phyloP scores from a whole-genome alignment of 2,888 invertebrate genomes.

The Aromia moschata region DNA sequence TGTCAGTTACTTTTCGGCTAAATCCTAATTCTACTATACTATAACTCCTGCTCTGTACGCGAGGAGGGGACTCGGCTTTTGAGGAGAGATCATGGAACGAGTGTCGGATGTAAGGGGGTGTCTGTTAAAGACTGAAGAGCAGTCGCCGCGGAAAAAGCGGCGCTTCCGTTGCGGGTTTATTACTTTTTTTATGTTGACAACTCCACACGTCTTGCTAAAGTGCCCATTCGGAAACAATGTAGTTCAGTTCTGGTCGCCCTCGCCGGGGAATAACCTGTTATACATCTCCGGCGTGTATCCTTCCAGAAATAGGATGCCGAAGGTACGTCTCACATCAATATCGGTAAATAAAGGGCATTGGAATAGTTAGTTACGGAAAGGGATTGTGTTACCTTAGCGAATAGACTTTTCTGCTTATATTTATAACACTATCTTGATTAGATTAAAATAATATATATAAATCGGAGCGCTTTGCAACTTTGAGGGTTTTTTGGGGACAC shows the following conservation, averaged over 20 bases:
- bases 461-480: no score
- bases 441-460: no score
- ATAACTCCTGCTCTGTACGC: slow-evolving; percentile 7
- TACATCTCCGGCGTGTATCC: background rate
- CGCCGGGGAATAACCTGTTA: background rate
- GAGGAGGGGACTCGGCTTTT: slow-evolving; percentile 10
- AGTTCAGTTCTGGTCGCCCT: slow-evolving; percentile 5
- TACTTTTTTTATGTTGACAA: slow-evolving; percentile 27
- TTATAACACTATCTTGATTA: no score
- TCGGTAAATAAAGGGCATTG: no score
- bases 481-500: no score
- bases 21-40: no score
- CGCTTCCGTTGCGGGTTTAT: slow-evolving; percentile 23
- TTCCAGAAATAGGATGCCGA: background rate
- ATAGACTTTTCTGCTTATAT: no score
- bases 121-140: slow-evolving; percentile 23
- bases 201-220: slow-evolving; percentile 15
- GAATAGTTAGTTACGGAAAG: no score
- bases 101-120: slow-evolving; percentile 27
- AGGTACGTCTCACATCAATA: no score
- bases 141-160: slow-evolving; percentile 22
- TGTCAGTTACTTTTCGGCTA: no score
- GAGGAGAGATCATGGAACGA: slow-evolving; percentile 21
- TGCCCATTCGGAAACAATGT: slow-evolving; percentile 22
- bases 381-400: no score